Conservation (phyloP, 2,113 vertebrate species). For the Sclerurus mexicanus region DNA sequence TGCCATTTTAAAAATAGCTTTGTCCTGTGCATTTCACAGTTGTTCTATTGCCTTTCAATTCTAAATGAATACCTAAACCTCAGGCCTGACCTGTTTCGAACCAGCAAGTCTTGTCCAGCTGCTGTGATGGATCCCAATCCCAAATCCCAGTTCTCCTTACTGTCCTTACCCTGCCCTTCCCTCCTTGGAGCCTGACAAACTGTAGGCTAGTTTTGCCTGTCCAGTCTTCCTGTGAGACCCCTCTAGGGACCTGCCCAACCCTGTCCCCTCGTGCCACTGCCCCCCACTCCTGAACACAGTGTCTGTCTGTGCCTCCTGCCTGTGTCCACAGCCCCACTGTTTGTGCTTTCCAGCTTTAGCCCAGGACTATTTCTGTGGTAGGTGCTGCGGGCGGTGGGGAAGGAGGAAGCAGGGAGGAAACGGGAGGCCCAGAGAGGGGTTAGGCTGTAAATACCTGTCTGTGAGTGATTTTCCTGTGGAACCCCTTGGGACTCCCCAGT, state of each 20-base stretch:
- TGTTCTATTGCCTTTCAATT: slow-evolving; percentile 54
- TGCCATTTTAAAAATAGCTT: slow-evolving; percentile 64
- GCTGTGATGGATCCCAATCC: not conserved
- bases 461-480: not conserved
- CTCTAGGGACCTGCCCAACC: not conserved
- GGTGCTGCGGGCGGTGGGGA: not conserved
- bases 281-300: not conserved
- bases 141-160: not conserved
- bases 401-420: slow-evolving; percentile 38
- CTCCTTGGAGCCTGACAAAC: rapidly evolving
- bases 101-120: not conserved
- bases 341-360: slow-evolving; percentile 56
- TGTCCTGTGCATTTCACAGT: slow-evolving; percentile 47
- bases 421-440: not conserved
- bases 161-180: not conserved
- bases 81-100: slow-evolving; percentile 14
- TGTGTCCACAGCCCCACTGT: not conserved
- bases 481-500: not conserved
- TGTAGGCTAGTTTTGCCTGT: not conserved
- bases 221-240: not conserved
- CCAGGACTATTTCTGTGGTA: slow-evolving; percentile 37
- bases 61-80: slow-evolving; percentile 30
- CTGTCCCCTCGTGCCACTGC: not conserved
- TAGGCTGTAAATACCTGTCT: slow-evolving; percentile 20
- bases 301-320: not conserved